These are phyloP conservation scores for Entomobrya multifasciata DNA, from an alignment of 2,888 invertebrate genomes.

Conservation along the genomic window DNA sequence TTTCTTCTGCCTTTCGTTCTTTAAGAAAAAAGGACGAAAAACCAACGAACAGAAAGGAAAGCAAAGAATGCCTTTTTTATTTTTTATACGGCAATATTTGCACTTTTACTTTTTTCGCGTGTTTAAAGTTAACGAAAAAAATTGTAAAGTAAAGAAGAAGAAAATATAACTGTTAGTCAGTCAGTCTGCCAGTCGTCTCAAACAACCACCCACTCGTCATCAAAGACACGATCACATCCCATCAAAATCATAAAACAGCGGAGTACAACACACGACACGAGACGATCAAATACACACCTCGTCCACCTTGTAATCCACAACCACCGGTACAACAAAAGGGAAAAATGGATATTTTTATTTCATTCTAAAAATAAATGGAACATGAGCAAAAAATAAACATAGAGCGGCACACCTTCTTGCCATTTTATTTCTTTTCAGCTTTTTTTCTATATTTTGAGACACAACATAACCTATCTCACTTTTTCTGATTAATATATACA, in stretches of 20 bases:
- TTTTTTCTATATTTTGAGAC: too few species aligned
- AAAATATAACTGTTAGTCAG: conserved; percentile 30
- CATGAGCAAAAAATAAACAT: not conserved
- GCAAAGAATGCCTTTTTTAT: not conserved
- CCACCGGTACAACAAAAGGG: too few species aligned
- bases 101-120: conserved; percentile 45
- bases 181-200: conserved; percentile 42
- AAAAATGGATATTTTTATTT: too few species aligned
- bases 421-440: not conserved
- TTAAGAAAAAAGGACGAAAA: conserved; percentile 9
- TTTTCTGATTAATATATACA: too few species aligned
- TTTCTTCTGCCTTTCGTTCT: not conserved
- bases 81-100: conserved; percentile 44
- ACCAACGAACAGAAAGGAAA: conserved; percentile 3
- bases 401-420: not conserved
- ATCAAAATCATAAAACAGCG: conserved; percentile 32
- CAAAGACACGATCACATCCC: conserved; percentile 13
- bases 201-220: conserved; percentile 21
- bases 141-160: conserved; percentile 30
- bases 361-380: conserved; percentile 20
- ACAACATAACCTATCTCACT: too few species aligned
- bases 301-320: too few species aligned
- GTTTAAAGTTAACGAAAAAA: conserved; percentile 44
- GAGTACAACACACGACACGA: conserved; percentile 23
- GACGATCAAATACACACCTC: too few species aligned